Percentiles rank a stretch among this genome's conserved stretches.
Evolutionary conservation across 2,888 invertebrate species (phyloP).

Genomic region (Malthinus seriepunctatus): DNA sequence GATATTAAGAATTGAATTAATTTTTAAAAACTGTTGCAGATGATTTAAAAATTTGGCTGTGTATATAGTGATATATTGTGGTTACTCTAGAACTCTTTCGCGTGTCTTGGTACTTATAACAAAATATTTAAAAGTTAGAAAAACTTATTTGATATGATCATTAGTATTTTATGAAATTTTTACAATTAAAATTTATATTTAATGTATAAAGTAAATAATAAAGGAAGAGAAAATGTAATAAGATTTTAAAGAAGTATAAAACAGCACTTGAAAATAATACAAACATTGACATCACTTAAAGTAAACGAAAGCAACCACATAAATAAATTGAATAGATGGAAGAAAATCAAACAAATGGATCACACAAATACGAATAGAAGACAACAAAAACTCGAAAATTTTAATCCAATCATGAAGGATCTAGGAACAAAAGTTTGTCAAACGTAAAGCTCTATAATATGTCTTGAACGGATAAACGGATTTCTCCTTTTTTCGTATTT

Average conservation of each 20-base stretch:
- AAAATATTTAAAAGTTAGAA: too few species aligned
- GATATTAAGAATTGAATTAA: too few species aligned
- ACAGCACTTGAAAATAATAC: constrained; percentile 13
- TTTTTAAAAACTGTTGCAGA: too few species aligned
- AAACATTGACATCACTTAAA: constrained; percentile 20
- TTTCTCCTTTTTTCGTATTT: background rate
- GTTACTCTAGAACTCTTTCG: too few species aligned
- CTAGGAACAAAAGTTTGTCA: constrained; percentile 15
- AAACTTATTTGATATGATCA: too few species aligned
- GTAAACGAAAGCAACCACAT: constrained; percentile 23
- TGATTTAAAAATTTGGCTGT: too few species aligned
- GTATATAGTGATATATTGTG: too few species aligned
- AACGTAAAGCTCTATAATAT: constrained; percentile 12
- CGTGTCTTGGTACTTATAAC: too few species aligned
- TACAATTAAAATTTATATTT: too few species aligned
- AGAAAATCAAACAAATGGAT: constrained; percentile 18
- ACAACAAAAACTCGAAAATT: constrained; percentile 19
- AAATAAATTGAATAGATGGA: constrained; percentile 23
- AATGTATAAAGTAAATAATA: too few species aligned
- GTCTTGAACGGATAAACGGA: background rate
- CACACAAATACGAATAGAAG: constrained; percentile 15
- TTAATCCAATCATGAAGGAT: constrained; percentile 18
- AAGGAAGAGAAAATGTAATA: too few species aligned
- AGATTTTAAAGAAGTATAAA: background rate
- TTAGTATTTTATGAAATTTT: too few species aligned